Conservation (phyloP, 2,797 vertebrate genomes). For the Mus minutoides region DNA sequence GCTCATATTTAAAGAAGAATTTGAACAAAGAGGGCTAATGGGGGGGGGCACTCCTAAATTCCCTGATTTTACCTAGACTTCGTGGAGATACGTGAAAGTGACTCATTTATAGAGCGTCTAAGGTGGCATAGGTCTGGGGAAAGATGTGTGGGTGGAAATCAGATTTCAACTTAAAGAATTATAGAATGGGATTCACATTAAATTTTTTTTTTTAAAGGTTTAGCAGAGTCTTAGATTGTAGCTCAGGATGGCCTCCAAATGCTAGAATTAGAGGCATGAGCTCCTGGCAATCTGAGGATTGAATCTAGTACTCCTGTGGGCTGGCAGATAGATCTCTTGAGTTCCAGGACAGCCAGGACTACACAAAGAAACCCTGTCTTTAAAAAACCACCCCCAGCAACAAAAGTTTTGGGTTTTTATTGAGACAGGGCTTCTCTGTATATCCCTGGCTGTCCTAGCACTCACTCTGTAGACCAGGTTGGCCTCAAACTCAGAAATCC, state of each 20-base stretch:
- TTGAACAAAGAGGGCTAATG: neutral
- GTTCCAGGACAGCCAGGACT: neutral
- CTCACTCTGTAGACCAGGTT: too few species aligned
- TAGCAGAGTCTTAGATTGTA: neutral
- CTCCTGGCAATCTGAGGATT: neutral
- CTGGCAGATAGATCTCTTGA: neutral
- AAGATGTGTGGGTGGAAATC: neutral
- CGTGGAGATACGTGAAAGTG: neutral
- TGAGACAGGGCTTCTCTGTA: too few species aligned
- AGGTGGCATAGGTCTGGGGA: too few species aligned
- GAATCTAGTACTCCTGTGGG: neutral
- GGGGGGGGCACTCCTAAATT: neutral
- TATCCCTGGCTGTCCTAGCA: too few species aligned
- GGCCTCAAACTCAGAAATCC: too few species aligned
- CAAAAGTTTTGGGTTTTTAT: too few species aligned
- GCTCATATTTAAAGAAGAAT: neutral
- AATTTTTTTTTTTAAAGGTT: neutral
- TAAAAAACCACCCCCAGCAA: too few species aligned
- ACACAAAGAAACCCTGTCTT: too few species aligned
- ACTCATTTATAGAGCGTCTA: neutral
- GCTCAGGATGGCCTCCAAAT: neutral
- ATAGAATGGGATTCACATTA: neutral
- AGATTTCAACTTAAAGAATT: slow-evolving; percentile 26
- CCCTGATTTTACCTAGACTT: neutral
- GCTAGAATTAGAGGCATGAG: neutral